These are phyloP conservation scores for Phacellophora camtschatica DNA, from an alignment of 30 jellyfish, hydroid and myxozoan species.

Conservation along the genomic window DNA sequence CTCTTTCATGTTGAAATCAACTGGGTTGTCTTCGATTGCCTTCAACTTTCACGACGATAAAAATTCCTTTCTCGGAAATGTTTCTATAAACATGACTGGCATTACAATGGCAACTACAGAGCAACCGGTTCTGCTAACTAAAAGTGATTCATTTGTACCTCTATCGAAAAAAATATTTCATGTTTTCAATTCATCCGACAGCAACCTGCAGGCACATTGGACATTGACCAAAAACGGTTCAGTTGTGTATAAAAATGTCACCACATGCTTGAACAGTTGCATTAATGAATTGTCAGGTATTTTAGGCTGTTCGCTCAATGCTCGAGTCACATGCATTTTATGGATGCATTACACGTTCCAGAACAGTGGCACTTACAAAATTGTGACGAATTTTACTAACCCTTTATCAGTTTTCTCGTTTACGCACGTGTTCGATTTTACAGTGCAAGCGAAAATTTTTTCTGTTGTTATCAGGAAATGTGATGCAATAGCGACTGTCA, in stretches of 20 bases:
- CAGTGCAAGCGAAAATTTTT: not conserved
- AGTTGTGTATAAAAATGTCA: too few species aligned
- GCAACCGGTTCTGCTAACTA: too few species aligned
- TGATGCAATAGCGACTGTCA: slow-evolving; percentile 10
- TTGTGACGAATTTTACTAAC: slow-evolving; percentile 1
- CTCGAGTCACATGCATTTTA: not conserved
- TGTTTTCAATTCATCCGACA: slow-evolving; percentile 10
- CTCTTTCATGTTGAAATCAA: too few species aligned
- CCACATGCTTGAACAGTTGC: slow-evolving; percentile 3
- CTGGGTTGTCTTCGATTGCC: too few species aligned
- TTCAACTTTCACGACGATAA: too few species aligned
- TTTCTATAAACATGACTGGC: too few species aligned
- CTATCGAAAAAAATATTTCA: not conserved
- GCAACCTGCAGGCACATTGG: slow-evolving; percentile 18
- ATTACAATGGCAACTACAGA: too few species aligned
- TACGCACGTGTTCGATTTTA: not conserved
- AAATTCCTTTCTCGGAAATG: too few species aligned
- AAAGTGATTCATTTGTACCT: too few species aligned
- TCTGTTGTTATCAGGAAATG: not conserved
- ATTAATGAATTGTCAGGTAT: not conserved
- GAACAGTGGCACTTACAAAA: not conserved
- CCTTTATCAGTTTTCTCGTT: not conserved
- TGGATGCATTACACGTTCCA: not conserved
- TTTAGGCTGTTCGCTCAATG: not conserved
- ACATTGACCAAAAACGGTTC: not conserved